Evolutionary conservation across 2,113 vertebrate species (phyloP).

Genomic region (Lampris megalopsis): DNA sequence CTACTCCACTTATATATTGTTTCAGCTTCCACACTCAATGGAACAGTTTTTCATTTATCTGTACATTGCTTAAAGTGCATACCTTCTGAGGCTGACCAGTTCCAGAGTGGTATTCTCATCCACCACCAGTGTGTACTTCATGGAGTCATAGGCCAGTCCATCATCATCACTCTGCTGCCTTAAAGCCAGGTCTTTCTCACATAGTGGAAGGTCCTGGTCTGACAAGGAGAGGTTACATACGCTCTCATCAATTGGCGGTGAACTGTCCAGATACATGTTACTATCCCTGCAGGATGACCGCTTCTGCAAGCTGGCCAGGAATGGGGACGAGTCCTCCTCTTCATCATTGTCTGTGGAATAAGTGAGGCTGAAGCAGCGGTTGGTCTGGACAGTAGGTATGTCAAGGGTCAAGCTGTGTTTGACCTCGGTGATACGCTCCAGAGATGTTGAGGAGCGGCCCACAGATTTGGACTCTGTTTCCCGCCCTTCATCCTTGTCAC

Average conservation of each 20-base stretch:
- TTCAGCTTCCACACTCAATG: no score
- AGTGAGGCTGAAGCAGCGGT: constrained; percentile 86
- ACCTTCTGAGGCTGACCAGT: constrained; percentile 93
- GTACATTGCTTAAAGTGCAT: background rate
- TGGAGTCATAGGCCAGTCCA: constrained; percentile 92
- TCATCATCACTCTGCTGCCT: constrained; percentile 80
- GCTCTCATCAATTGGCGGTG: constrained; percentile 77
- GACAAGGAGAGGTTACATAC: constrained; percentile 63
- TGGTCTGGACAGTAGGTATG: constrained; percentile 87
- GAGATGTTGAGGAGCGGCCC: constrained; percentile 69
- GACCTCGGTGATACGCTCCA: constrained; percentile 82
- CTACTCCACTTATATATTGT: no score
- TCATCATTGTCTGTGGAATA: constrained; percentile 88
- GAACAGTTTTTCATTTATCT: background rate
- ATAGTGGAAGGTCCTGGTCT: constrained; percentile 68
- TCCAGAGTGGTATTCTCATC: constrained; percentile 97
- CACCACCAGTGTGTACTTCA: constrained; percentile 98
- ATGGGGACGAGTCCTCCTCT: constrained; percentile 77
- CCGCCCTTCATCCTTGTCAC: constrained; percentile 80
- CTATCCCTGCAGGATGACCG: constrained; percentile 76
- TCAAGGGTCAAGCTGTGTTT: constrained; percentile 83
- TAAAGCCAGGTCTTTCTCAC: constrained; percentile 61
- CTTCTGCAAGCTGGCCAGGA: constrained; percentile 72
- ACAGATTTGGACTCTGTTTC: constrained; percentile 70
- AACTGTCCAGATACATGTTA: constrained; percentile 76